A percentile compares a stretch with the other conserved stretches of the same genome.
Conservation (phyloP, 1,140 invertebrate species). For the Drosophila burlai region DNA sequence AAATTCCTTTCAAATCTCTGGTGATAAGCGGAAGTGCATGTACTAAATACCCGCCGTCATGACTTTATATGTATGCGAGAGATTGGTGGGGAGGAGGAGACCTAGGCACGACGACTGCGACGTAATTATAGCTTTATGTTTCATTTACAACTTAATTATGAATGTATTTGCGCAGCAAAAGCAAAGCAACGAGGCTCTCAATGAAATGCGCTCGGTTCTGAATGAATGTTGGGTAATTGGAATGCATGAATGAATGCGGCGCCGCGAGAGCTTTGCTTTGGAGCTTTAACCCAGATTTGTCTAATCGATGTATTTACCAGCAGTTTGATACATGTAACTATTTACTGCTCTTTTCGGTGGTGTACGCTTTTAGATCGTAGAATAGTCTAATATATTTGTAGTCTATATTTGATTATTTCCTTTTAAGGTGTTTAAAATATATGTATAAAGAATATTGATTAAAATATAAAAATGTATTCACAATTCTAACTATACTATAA, state of each 20-base stretch:
- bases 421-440: not conserved
- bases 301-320: constrained; percentile 11
- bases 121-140: constrained; percentile 75
- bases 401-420: not conserved
- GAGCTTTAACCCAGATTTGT: constrained; percentile 34
- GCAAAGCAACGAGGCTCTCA: constrained; percentile 15
- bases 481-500: too few relatives aligned
- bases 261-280: constrained; percentile 17
- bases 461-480: too few relatives aligned
- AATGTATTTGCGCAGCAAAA: constrained; percentile 74
- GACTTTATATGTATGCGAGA: constrained; percentile 1
- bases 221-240: constrained; percentile 58
- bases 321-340: constrained; percentile 5
- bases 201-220: constrained; percentile 48
- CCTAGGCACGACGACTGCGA: constrained; percentile 49
- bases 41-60: constrained; percentile 48
- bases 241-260: constrained; percentile 52
- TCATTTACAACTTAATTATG: constrained; percentile 76
- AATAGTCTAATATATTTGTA: not conserved
- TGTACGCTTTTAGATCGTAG: not conserved
- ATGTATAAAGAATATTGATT: not conserved
- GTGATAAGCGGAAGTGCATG: constrained; percentile 76
- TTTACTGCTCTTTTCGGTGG: not conserved
- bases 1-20: constrained; percentile 66
- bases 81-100: constrained; percentile 22